Evolutionary conservation across 1,140 invertebrate genomes (phyloP).

Genomic region (Drosophila mauritiana): DNA sequence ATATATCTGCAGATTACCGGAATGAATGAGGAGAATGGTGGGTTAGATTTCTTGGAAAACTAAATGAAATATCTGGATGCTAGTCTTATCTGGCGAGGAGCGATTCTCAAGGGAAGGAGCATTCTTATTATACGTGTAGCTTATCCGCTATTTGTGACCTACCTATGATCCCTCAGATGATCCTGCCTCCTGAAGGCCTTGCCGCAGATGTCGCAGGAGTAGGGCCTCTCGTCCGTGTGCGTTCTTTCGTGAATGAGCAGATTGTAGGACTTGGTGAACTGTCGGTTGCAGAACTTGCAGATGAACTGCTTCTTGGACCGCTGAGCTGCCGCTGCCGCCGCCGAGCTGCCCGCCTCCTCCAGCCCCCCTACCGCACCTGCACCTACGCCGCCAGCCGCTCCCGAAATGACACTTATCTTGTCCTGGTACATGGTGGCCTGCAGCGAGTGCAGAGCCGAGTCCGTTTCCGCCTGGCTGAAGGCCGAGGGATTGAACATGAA

Average conservation of each 20-base stretch:
- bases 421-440: conserved; percentile 82
- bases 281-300: conserved; percentile 98
- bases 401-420: conserved; percentile 68
- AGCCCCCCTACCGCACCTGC: conserved; percentile 4
- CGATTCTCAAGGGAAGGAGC: no score
- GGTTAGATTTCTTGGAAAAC: neutral
- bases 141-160: conserved; percentile 36
- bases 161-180: conserved; percentile 97
- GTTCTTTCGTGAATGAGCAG: conserved; percentile 98
- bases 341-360: conserved; percentile 84
- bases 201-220: conserved; percentile 98
- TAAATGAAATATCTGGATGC: no score
- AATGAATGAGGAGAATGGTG: neutral
- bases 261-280: conserved; percentile 99
- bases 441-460: conserved; percentile 61
- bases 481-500: conserved; percentile 69
- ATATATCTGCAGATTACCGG: conserved; percentile 90
- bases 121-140: no score
- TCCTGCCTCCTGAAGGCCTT: conserved; percentile 98
- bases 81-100: no score
- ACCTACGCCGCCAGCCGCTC: neutral
- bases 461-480: conserved; percentile 51
- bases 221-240: conserved; percentile 99
- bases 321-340: conserved; percentile 84
- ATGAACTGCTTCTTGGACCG: conserved; percentile 98